phyloP scores from a whole-genome alignment of 2,888 invertebrate genomes.

The Drosophila longiperda region DNA sequence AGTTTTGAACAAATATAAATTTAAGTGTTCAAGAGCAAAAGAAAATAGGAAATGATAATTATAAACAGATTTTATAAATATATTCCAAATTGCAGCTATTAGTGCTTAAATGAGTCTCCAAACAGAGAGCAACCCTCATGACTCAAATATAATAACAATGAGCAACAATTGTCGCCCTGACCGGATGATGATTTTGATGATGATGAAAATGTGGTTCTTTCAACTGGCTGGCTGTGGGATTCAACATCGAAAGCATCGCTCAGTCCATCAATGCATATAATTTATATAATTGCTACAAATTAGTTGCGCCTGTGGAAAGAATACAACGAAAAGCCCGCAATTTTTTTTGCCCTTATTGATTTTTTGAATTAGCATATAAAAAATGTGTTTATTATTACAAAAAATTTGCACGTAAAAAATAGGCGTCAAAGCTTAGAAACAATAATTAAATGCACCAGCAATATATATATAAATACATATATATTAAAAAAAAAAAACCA shows the following conservation, averaged over 20 bases:
- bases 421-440: constrained; percentile 40
- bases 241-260: not conserved
- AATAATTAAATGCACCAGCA: constrained; percentile 69
- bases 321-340: not conserved
- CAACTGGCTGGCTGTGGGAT: constrained; percentile 3
- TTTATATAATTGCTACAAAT: constrained; percentile 64
- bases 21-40: not conserved
- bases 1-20: not conserved
- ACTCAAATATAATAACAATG: constrained; percentile 14
- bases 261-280: constrained; percentile 34
- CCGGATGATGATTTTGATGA: constrained; percentile 39
- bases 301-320: constrained; percentile 4
- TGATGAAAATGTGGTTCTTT: constrained; percentile 7
- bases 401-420: constrained; percentile 42
- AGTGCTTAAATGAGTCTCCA: not conserved
- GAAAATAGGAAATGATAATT: not conserved
- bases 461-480: constrained; percentile 31
- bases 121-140: constrained; percentile 12
- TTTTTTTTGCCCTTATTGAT: constrained; percentile 40
- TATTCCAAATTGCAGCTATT: not conserved
- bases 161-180: constrained; percentile 66
- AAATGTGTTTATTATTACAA: constrained; percentile 15
- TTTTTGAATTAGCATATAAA: constrained; percentile 37
- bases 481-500: constrained; percentile 10
- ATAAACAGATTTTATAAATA: not conserved